Percentiles rank a stretch among this genome's conserved stretches.
Evolutionary conservation across 2,113 vertebrate species (phyloP).

Genomic region (Vanacampus margaritifer): DNA sequence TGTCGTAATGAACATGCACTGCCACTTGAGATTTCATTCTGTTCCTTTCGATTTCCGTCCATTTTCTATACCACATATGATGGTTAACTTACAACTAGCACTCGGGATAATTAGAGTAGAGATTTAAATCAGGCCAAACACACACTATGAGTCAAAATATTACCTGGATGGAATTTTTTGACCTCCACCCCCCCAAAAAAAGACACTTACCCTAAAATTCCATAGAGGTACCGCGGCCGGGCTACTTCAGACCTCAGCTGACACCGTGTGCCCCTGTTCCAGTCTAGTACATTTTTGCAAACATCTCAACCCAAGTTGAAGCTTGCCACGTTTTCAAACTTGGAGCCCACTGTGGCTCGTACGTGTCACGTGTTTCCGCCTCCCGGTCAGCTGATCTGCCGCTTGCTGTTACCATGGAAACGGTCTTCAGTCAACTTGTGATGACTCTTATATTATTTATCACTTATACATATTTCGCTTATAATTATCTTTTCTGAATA

Average conservation of each 20-base stretch:
- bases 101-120: not conserved
- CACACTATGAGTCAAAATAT: not conserved
- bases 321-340: slow-evolving; percentile 57
- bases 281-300: slow-evolving; percentile 13
- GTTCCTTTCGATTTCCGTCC: too few relatives aligned
- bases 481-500: not conserved
- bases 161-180: not conserved
- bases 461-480: not conserved
- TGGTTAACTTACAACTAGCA: too few relatives aligned
- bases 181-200: too few relatives aligned
- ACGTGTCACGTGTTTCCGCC: slow-evolving; percentile 47
- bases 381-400: not conserved
- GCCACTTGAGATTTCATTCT: too few relatives aligned
- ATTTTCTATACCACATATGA: too few relatives aligned
- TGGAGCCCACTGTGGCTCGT: slow-evolving; percentile 36
- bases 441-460: too few relatives aligned
- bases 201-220: slow-evolving; percentile 9
- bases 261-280: not conserved
- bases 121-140: not conserved
- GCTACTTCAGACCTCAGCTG: not conserved
- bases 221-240: not conserved
- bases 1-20: too few relatives aligned
- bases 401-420: slow-evolving; percentile 40
- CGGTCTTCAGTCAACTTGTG: too few relatives aligned
- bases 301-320: not conserved